Conservation (phyloP, 2,113 vertebrate genomes). For the Pionites leucogaster region DNA sequence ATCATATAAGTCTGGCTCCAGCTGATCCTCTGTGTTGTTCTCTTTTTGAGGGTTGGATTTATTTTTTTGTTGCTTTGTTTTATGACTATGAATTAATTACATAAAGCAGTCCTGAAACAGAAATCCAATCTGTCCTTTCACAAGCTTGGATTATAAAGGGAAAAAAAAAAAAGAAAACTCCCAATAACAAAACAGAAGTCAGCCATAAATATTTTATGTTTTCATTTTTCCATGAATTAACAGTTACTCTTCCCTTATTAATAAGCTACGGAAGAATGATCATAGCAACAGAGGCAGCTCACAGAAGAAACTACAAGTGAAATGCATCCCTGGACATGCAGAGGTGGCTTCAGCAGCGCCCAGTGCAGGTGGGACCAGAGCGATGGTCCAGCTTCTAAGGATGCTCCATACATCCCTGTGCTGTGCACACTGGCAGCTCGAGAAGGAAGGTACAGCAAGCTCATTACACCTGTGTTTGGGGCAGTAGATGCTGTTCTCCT, state of each 20-base stretch:
- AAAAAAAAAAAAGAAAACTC: not conserved
- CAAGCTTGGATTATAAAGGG: not conserved
- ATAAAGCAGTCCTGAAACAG: slow-evolving; percentile 11
- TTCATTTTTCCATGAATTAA: slow-evolving; percentile 41
- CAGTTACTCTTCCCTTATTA: slow-evolving; percentile 23
- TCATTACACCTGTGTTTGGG: not conserved
- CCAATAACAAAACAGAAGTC: not conserved
- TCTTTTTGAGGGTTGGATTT: not conserved
- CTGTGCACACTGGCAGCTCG: not conserved
- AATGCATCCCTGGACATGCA: not conserved
- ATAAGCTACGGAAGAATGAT: slow-evolving; percentile 19
- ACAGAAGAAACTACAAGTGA: not conserved
- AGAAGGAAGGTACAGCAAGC: not conserved
- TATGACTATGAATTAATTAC: slow-evolving; percentile 46
- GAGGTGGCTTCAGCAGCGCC: not conserved
- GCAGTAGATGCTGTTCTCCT: not conserved
- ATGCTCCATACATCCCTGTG: not conserved
- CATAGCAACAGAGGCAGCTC: slow-evolving; percentile 5
- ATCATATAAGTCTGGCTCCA: slow-evolving; percentile 39
- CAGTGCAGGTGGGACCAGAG: not conserved
- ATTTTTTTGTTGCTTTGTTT: not conserved
- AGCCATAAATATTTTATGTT: slow-evolving; percentile 15
- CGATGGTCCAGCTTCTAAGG: not conserved
- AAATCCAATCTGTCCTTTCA: slow-evolving; percentile 8
- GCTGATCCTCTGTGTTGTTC: slow-evolving; percentile 9